These are phyloP conservation scores for Rhodophaea formosa DNA, from an alignment of 2,888 invertebrate genomes.

Conservation along the genomic window DNA sequence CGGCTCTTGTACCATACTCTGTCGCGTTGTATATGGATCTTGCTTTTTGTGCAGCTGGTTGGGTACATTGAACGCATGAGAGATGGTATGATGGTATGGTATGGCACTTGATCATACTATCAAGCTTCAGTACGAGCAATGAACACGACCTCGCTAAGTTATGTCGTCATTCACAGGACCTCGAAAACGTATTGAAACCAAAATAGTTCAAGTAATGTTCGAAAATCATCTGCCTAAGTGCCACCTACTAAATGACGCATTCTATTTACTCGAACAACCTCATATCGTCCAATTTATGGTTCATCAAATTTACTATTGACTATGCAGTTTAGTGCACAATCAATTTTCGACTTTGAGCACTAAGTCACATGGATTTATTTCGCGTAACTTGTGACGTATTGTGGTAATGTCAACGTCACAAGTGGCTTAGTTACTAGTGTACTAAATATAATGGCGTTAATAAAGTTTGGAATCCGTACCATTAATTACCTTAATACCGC, in stretches of 20 bases:
- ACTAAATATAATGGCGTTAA: background rate
- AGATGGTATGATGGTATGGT: too few species aligned
- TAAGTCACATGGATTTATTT: background rate
- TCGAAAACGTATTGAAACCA: too few species aligned
- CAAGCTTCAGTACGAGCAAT: too few species aligned
- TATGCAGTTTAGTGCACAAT: constrained; percentile 5
- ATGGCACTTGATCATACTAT: too few species aligned
- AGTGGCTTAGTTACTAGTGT: background rate
- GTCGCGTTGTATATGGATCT: too few species aligned
- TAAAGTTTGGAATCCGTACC: background rate
- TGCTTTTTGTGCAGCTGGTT: too few species aligned
- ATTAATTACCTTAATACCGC: background rate
- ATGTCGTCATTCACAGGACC: too few species aligned
- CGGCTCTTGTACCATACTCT: too few species aligned
- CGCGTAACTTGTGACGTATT: background rate
- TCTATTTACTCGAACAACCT: constrained; percentile 7
- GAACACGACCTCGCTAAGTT: too few species aligned
- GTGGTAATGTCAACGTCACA: constrained; percentile 1
- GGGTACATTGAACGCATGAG: too few species aligned
- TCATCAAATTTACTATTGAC: constrained; percentile 13
- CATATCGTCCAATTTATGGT: constrained; percentile 15
- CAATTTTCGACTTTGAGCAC: constrained; percentile 3
- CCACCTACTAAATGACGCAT: background rate
- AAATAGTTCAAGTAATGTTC: background rate
- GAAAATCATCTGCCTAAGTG: background rate